A percentile compares a stretch with the other conserved stretches of the same genome.
Evolutionary conservation across 2,888 invertebrate species (phyloP).

Genomic region (Pyrrhosoma nymphula): DNA sequence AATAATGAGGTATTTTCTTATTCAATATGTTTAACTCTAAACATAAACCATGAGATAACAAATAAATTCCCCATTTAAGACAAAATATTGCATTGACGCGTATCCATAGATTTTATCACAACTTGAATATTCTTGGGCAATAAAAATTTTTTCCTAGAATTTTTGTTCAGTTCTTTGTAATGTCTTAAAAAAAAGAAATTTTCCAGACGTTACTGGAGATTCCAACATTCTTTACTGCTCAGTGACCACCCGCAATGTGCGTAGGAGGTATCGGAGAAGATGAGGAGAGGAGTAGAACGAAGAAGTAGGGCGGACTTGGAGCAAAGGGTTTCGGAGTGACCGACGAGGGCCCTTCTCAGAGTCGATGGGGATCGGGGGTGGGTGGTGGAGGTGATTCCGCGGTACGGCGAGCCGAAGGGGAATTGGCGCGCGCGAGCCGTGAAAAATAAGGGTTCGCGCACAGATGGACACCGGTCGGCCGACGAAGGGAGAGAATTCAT

Average conservation of each 20-base stretch:
- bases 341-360: not conserved
- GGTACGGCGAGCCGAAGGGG: not conserved
- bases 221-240: not conserved
- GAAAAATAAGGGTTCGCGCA: not conserved
- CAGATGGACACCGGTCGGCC: no score
- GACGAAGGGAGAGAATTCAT: not conserved
- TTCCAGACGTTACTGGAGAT: not conserved
- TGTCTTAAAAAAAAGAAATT: no score
- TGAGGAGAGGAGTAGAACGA: not conserved
- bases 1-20: no score
- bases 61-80: no score
- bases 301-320: not conserved
- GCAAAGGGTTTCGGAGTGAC: not conserved
- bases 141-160: no score
- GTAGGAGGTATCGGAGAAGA: not conserved
- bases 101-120: no score
- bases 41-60: no score
- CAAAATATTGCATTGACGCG: no score
- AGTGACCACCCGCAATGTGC: not conserved
- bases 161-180: no score
- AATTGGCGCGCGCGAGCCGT: not conserved
- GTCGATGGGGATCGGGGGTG: not conserved
- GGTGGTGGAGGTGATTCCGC: not conserved
- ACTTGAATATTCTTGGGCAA: no score
- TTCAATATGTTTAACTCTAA: no score